Conservation (phyloP, 2,888 invertebrate genomes). For the Acleris literana region DNA sequence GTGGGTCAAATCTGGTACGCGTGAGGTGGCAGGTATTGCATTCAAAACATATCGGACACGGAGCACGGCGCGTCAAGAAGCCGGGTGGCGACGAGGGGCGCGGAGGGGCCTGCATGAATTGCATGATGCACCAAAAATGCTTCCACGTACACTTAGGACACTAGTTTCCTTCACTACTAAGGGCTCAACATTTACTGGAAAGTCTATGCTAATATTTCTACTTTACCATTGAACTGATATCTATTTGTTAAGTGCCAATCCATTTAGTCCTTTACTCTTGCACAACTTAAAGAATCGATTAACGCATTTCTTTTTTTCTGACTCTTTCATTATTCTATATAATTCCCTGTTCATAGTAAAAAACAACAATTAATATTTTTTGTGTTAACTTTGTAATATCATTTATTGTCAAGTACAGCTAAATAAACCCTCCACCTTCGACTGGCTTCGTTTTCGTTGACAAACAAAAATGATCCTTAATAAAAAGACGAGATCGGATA, state of each 20-base stretch:
- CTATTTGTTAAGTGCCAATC: conserved; percentile 71
- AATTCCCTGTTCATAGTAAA: conserved; percentile 71
- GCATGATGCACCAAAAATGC: conserved; percentile 48
- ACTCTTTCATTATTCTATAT: conserved; percentile 73
- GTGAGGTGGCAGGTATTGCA: conserved; percentile 58
- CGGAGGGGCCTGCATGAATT: conserved; percentile 21
- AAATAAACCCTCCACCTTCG: too few relatives aligned
- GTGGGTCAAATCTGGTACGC: conserved; percentile 8
- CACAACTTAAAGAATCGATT: conserved; percentile 72
- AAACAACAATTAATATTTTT: conserved; percentile 58
- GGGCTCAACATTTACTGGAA: conserved; percentile 47
- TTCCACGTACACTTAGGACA: conserved; percentile 45
- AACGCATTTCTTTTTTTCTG: conserved; percentile 73
- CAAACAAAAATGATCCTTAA: too few relatives aligned
- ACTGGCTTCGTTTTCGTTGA: too few relatives aligned
- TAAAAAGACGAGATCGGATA: too few relatives aligned
- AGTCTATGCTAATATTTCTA: conserved; percentile 49
- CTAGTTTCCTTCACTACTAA: conserved; percentile 53
- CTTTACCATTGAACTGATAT: conserved; percentile 63
- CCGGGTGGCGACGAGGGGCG: neutral
- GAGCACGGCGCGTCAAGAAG: neutral
- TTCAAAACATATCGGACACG: conserved; percentile 72
- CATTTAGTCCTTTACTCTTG: conserved; percentile 67
- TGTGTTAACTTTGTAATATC: conserved; percentile 44
- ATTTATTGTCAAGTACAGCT: neutral